Percentiles rank a stretch among this genome's conserved stretches.
Conservation (phyloP, 1,140 invertebrate species). For the Drosophila bipectinata region DNA sequence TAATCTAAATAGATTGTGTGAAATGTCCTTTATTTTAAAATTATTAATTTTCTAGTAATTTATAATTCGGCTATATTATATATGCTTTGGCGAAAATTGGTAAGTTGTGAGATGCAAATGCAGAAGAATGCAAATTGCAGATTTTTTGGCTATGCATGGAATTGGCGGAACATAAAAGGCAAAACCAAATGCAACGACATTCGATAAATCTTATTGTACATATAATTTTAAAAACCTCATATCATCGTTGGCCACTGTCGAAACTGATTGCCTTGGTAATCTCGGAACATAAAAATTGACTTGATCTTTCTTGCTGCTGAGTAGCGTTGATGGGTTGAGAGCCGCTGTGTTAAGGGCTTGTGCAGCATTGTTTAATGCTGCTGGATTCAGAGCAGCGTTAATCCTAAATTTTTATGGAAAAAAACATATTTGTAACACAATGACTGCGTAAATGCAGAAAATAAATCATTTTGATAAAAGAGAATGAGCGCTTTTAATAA, state of each 20-base stretch:
- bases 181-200: constrained; percentile 58
- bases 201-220: constrained; percentile 33
- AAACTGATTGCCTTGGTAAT: constrained; percentile 64
- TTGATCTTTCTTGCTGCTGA: constrained; percentile 79
- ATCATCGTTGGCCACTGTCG: constrained; percentile 57
- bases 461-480: not conserved
- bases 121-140: constrained; percentile 31
- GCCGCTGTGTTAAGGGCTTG: constrained; percentile 78
- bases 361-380: constrained; percentile 78
- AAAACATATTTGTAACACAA: constrained; percentile 29
- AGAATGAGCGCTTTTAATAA: not conserved
- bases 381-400: constrained; percentile 76
- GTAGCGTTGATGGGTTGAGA: constrained; percentile 74
- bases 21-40: too few relatives aligned
- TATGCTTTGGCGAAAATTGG: constrained; percentile 23
- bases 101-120: constrained; percentile 44
- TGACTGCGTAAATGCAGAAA: constrained; percentile 11
- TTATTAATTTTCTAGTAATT: too few relatives aligned
- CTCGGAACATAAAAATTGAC: constrained; percentile 80
- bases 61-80: constrained; percentile 9
- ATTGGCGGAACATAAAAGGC: constrained; percentile 53
- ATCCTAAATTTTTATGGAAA: constrained; percentile 67
- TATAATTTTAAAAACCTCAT: constrained; percentile 75
- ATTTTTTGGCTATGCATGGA: constrained; percentile 43
- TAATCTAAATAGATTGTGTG: too few relatives aligned